Conservation (phyloP, 2,113 vertebrate species). For the Spheniscus mendiculus region DNA sequence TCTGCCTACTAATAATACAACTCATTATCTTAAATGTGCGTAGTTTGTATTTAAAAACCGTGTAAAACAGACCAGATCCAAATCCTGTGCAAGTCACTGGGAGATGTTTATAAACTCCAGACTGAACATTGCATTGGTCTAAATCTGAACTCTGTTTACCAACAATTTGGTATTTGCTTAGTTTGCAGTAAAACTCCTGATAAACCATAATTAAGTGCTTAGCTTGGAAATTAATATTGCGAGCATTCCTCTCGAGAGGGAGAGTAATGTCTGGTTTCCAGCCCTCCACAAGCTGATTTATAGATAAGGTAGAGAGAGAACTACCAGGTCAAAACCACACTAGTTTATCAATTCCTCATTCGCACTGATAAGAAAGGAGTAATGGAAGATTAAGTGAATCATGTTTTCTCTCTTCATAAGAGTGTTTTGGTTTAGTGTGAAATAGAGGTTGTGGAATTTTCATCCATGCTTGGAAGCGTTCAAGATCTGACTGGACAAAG, state of each 20-base stretch:
- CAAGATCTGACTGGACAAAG: not conserved
- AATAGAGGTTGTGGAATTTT: not conserved
- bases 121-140: not conserved
- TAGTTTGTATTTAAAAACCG: not conserved
- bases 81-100: not conserved
- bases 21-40: not conserved
- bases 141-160: constrained; percentile 5
- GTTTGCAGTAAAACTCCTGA: constrained; percentile 2
- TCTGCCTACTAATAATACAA: not conserved
- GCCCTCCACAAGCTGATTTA: not conserved
- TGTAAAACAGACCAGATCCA: not conserved
- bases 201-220: constrained; percentile 1
- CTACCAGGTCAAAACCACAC: not conserved
- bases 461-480: not conserved
- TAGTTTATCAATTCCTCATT: not conserved
- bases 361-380: not conserved
- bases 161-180: not conserved
- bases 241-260: not conserved
- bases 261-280: not conserved
- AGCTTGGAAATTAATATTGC: not conserved
- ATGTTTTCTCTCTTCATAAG: not conserved
- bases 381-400: not conserved
- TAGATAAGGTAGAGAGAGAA: not conserved
- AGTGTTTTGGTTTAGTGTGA: not conserved
- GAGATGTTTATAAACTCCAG: not conserved